Evolutionary conservation across 2,113 vertebrate genomes (phyloP).

Genomic region (Nesoenas mayeri): DNA sequence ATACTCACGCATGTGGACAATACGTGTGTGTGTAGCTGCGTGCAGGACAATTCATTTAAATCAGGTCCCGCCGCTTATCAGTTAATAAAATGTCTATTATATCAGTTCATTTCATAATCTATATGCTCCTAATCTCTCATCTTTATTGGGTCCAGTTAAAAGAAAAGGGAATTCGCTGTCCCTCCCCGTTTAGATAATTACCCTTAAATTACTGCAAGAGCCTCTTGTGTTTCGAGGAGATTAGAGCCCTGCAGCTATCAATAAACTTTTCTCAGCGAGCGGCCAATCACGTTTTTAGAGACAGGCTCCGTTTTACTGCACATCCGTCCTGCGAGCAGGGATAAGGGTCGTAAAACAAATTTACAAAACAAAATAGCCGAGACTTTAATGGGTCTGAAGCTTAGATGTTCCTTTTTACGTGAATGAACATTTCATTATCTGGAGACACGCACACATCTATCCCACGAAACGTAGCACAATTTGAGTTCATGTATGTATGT

Average conservation of each 20-base stretch:
- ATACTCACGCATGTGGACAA: neutral
- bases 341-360: constrained; percentile 61
- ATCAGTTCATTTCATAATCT: constrained; percentile 70
- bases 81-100: constrained; percentile 68
- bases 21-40: neutral
- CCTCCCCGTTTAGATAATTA: constrained; percentile 83
- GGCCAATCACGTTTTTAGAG: constrained; percentile 74
- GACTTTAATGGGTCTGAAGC: neutral
- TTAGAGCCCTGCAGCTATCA: constrained; percentile 86
- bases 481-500: rapidly evolving
- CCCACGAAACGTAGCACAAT: neutral
- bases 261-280: constrained; percentile 79
- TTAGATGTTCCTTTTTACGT: neutral
- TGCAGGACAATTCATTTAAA: neutral
- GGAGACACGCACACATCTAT: neutral
- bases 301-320: constrained; percentile 63
- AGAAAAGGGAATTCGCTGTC: constrained; percentile 77
- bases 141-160: constrained; percentile 84
- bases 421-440: neutral
- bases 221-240: constrained; percentile 87
- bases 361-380: constrained; percentile 12
- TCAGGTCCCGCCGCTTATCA: constrained; percentile 51
- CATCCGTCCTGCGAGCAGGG: constrained; percentile 60
- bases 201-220: constrained; percentile 83
- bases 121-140: constrained; percentile 76